These are phyloP conservation scores for Drosophila pseudotalamancana DNA, from an alignment of 2,888 invertebrate species.

Conservation along the genomic window DNA sequence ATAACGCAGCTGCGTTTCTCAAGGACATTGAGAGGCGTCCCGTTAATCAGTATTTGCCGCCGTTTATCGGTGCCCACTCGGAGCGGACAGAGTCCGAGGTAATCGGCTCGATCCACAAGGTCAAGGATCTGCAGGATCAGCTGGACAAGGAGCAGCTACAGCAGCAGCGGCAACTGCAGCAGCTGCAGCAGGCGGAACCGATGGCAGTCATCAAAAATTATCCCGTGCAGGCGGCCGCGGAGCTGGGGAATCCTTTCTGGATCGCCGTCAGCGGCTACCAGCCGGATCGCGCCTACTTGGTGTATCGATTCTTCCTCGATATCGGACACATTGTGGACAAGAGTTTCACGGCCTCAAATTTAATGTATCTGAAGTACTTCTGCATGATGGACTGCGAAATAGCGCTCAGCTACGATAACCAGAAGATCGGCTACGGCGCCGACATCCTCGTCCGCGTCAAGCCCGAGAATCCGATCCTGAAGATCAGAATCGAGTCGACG, in stretches of 20 bases:
- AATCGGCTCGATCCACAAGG: background rate
- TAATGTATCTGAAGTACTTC: slow-evolving; percentile 52
- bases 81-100: background rate
- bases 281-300: slow-evolving; percentile 7
- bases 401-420: slow-evolving; percentile 56
- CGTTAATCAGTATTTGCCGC: background rate
- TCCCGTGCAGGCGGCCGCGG: background rate
- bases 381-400: slow-evolving; percentile 32
- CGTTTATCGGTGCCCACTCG: background rate
- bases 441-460: slow-evolving; percentile 53
- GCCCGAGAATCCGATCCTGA: slow-evolving; percentile 23
- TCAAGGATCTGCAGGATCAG: background rate
- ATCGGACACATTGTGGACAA: slow-evolving; percentile 47
- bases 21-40: background rate
- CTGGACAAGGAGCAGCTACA: background rate
- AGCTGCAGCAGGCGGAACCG: background rate
- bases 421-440: slow-evolving; percentile 58
- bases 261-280: slow-evolving; percentile 54
- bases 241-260: slow-evolving; percentile 32
- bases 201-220: background rate
- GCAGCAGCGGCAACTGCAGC: too few species aligned
- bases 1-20: background rate
- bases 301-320: slow-evolving; percentile 57
- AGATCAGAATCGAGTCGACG: background rate
- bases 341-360: slow-evolving; percentile 21